A percentile compares a stretch with the other conserved stretches of the same genome.
These are phyloP conservation scores for Cyanocitta stelleri DNA, from an alignment of 2,113 vertebrate genomes.

Conservation along the genomic window DNA sequence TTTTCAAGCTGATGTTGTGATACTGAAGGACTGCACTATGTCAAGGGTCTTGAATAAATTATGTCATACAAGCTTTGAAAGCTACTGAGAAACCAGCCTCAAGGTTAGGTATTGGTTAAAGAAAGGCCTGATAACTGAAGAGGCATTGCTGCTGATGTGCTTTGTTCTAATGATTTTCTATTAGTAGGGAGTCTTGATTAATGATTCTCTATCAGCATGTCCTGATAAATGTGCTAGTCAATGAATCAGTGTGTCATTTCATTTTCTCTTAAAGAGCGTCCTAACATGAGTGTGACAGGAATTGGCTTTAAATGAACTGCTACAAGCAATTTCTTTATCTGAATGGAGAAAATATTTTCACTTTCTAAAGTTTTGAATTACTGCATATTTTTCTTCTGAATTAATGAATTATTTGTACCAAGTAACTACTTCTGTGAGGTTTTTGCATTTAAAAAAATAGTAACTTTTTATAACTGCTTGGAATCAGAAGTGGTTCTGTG, in stretches of 20 bases:
- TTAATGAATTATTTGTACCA: background rate
- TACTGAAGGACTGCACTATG: background rate
- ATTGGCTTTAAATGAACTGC: background rate
- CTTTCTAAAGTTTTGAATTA: background rate
- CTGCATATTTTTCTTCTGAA: background rate
- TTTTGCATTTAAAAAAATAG: background rate
- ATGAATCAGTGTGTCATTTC: background rate
- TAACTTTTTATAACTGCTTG: background rate
- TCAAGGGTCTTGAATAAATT: background rate
- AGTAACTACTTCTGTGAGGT: background rate
- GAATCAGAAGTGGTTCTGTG: background rate
- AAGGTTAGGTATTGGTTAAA: background rate
- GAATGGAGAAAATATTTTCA: background rate
- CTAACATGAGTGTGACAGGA: background rate
- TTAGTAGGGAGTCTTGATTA: background rate
- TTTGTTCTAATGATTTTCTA: background rate
- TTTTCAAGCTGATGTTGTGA: background rate
- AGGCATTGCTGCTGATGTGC: background rate
- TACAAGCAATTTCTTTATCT: background rate
- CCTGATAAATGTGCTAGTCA: background rate
- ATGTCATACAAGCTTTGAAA: background rate
- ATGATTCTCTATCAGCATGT: background rate
- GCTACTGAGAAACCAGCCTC: background rate
- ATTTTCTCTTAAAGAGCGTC: background rate
- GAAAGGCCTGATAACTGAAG: background rate